These are phyloP conservation scores for Oplegnathus fasciatus DNA, from an alignment of 2,113 vertebrate species.

Conservation along the genomic window DNA sequence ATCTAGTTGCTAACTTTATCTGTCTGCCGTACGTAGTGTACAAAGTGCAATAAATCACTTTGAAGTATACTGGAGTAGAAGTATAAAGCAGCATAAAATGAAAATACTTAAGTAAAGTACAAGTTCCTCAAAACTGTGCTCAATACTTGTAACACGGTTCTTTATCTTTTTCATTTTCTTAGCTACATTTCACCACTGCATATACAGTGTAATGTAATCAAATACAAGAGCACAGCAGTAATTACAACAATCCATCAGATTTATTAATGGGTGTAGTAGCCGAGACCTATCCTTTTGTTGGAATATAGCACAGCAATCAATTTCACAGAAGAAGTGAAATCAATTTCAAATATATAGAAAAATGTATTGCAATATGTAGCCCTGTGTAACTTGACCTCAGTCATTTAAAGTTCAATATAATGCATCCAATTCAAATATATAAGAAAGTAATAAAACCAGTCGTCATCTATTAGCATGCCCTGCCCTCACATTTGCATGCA, in stretches of 20 bases:
- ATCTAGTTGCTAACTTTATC: not conserved
- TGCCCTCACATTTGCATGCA: constrained; percentile 33
- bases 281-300: not conserved
- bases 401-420: constrained; percentile 19
- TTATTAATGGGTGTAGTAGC: not conserved
- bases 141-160: too few species aligned
- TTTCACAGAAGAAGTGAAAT: not conserved
- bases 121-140: not conserved
- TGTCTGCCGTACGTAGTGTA: not conserved
- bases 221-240: not conserved
- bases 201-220: not conserved
- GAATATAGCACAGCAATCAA: not conserved
- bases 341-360: not conserved
- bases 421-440: constrained; percentile 40
- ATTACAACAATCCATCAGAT: not conserved
- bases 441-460: constrained; percentile 40
- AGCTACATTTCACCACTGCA: not conserved
- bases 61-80: too few species aligned
- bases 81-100: not conserved
- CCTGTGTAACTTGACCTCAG: not conserved
- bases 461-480: constrained; percentile 38
- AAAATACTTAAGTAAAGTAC: not conserved
- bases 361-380: not conserved
- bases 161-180: too few species aligned
- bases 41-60: too few species aligned